phyloP scores from a whole-genome alignment of 2,113 vertebrate genomes.

The Salvelinus sp. region DNA sequence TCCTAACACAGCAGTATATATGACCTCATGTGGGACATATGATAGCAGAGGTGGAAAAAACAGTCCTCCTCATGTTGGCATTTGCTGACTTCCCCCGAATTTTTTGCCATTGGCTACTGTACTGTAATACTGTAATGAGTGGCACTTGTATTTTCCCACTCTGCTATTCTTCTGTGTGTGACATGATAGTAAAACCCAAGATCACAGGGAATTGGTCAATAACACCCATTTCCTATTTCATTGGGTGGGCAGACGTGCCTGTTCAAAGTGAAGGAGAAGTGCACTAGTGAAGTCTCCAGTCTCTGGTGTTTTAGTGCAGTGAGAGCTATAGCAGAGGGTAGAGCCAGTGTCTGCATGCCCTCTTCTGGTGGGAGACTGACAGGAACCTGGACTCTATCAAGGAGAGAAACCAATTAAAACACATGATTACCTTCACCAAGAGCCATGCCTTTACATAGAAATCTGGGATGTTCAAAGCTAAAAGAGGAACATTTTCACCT shows the following conservation, averaged over 20 bases:
- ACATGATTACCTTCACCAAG: no score
- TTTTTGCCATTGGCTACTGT: conserved; percentile 5
- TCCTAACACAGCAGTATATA: no score
- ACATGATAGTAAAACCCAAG: not conserved
- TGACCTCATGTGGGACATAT: no score
- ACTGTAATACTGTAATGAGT: not conserved
- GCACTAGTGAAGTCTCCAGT: no score
- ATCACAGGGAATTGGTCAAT: conserved; percentile 8
- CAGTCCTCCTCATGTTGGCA: conserved; percentile 21
- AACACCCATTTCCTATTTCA: not conserved
- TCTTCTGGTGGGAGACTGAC: conserved; percentile 60
- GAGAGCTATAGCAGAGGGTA: not conserved
- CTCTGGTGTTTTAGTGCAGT: conserved; percentile 9
- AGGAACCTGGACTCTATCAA: not conserved
- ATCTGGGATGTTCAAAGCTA: not conserved
- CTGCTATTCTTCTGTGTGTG: not conserved
- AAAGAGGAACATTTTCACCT: not conserved
- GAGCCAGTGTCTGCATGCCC: conserved; percentile 56
- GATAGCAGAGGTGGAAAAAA: conserved; percentile 36
- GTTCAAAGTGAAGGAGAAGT: not conserved
- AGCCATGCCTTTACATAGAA: not conserved
- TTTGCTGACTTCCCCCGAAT: conserved; percentile 16
- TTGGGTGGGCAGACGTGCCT: no score
- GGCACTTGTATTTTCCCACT: conserved; percentile 56
- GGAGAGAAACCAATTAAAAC: not conserved